Base-by-base conservation (phyloP, 2,888 invertebrate species). In the Sturmia bella region DNA sequence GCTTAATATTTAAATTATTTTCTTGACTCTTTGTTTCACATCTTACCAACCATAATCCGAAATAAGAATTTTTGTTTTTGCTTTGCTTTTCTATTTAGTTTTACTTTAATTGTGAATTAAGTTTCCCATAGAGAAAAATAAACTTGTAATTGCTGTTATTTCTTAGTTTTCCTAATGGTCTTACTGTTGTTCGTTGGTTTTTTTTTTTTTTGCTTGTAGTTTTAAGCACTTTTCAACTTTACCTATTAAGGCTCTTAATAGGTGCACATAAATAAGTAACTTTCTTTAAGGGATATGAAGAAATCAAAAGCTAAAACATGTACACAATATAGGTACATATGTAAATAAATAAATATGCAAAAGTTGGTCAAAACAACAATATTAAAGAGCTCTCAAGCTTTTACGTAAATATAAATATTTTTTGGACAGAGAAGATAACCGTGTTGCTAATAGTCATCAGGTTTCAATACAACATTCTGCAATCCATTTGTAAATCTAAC, bases 21-120 rank as follows among this genome's bases (percentile, higher is more conserved):
- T 7, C 32, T 32, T 3, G 9, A 1, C 1, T 15, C 24, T 59
- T 56, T 64, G 27, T 39, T n/a, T 24, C 41, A 12, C 21, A 1
- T 17, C 5, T 24, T 54, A 6, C 11, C 15, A 7, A 7, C 32
- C 7, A 32, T 32, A 32, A 9, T 32, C 9, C 9, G 32, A 32
- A 1, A 9, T 32, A 1, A 32, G 32, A 32, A 1, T 7, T 32
- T 32, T 32, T 32, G 6, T 7, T 32, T 7, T 41, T 41, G 4
- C 27, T 15, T 12, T 6, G 19, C 32, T 24, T 69, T 61, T 61
- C n/a, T 41, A 61, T 79, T 66, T 74, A 63, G 72, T 75, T 78
- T 74, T 82, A 70, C 80, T 85, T 85, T 86, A 87, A 87, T 87
- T 87, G 87, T 87, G 86, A 87, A 85, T 85, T 85, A 87, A 87